Percentiles rank a stretch among this genome's conserved stretches.
Evolutionary conservation across 2,113 vertebrate species (phyloP).

Genomic region (Ceyx melanurus): DNA sequence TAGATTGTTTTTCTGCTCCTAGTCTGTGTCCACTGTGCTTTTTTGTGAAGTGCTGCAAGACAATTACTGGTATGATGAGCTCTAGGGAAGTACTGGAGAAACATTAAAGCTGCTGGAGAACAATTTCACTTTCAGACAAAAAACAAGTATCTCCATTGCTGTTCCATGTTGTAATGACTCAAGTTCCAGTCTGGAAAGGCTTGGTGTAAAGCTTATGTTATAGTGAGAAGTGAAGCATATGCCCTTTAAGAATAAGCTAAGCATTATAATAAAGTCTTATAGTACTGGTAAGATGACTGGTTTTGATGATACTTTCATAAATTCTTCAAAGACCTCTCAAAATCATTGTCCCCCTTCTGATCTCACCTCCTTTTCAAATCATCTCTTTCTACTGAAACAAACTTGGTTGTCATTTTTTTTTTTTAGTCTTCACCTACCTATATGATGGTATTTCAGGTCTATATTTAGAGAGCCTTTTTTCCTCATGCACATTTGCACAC

Average conservation of each 20-base stretch:
- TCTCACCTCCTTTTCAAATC: slow-evolving; percentile 1
- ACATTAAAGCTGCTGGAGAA: not conserved
- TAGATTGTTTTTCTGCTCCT: not conserved
- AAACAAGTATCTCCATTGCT: not conserved
- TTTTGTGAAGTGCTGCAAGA: not conserved
- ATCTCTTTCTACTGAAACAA: slow-evolving; percentile 12
- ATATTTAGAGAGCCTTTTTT: not conserved
- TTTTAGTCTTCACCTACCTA: not conserved
- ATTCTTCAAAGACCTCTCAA: slow-evolving; percentile 1
- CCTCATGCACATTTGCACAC: not conserved
- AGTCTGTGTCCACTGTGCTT: not conserved
- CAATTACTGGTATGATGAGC: not conserved
- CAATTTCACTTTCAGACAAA: not conserved
- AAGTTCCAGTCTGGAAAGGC: not conserved
- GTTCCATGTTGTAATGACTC: not conserved
- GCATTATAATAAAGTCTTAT: not conserved
- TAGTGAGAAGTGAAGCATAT: not conserved
- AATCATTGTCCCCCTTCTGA: slow-evolving; percentile 23
- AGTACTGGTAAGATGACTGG: not conserved
- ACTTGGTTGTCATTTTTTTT: not conserved
- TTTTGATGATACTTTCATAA: slow-evolving; percentile 8
- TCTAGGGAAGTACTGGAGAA: not conserved
- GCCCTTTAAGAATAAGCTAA: not conserved
- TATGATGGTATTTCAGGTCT: not conserved
- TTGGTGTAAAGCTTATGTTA: not conserved